These are phyloP conservation scores for Poecilobothrus nobilitatus DNA, from an alignment of 2,888 invertebrate species.

Conservation along the genomic window DNA sequence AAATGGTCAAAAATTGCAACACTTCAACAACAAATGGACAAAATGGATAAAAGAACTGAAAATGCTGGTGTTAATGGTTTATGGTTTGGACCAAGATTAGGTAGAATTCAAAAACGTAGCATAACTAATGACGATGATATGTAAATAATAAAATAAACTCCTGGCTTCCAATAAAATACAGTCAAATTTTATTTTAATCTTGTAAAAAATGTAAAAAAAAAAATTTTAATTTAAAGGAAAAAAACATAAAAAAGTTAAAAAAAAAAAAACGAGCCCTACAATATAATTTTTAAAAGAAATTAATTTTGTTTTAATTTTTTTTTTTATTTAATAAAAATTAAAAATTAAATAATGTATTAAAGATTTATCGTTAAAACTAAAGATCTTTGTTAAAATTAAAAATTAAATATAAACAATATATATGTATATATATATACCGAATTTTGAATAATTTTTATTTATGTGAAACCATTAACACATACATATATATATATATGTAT, in stretches of 20 bases:
- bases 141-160: conserved; percentile 25
- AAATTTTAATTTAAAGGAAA: no score
- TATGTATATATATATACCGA: no score
- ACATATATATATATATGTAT: no score
- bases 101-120: conserved; percentile 44
- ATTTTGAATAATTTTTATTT: background rate
- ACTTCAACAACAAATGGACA: conserved; percentile 38
- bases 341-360: no score
- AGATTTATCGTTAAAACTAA: no score
- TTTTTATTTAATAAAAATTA: no score
- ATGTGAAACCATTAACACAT: background rate
- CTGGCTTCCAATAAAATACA: no score
- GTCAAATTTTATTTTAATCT: no score
- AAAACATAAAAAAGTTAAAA: background rate
- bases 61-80: conserved; percentile 45
- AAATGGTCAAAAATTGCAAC: conserved; percentile 38
- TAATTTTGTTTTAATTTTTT: background rate
- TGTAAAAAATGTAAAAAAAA: background rate
- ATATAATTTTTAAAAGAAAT: background rate
- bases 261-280: background rate
- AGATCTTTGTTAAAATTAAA: no score
- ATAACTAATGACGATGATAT: conserved; percentile 23
- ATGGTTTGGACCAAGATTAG: conserved; percentile 64
- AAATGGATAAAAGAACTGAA: conserved; percentile 36
- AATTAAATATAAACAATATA: no score